Percentiles rank a stretch among this genome's conserved stretches.
These are phyloP conservation scores for Lasioglossum villosulum DNA, from an alignment of 2,888 invertebrate genomes.

Conservation along the genomic window DNA sequence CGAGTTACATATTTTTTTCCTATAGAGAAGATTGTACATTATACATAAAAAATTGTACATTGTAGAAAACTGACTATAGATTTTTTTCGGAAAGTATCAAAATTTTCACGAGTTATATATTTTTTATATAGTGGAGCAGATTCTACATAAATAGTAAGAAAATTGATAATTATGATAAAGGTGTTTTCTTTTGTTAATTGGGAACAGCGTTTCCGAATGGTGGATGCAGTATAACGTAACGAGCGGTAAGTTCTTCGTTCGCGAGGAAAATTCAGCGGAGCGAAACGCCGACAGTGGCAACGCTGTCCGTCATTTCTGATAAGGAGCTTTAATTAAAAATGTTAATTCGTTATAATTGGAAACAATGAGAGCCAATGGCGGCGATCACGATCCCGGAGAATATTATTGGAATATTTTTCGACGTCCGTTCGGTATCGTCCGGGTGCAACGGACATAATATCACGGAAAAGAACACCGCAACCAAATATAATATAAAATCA, in stretches of 20 bases:
- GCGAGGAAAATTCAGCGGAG: background rate
- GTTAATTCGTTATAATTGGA: background rate
- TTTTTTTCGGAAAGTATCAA: too few species aligned
- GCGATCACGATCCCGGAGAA: background rate
- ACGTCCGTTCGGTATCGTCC: slow-evolving; percentile 11
- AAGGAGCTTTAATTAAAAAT: slow-evolving; percentile 19
- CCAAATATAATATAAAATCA: slow-evolving; percentile 60
- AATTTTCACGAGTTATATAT: too few species aligned
- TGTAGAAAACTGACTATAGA: too few species aligned
- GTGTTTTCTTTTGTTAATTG: too few species aligned
- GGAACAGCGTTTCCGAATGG: too few species aligned
- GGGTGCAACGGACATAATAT: slow-evolving; percentile 26
- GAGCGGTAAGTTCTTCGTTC: background rate
- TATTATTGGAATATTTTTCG: slow-evolving; percentile 32
- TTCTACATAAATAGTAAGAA: too few species aligned
- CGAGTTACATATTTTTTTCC: too few species aligned
- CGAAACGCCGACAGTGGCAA: background rate
- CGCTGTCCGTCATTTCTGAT: background rate
- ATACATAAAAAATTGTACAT: too few species aligned
- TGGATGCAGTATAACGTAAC: too few species aligned
- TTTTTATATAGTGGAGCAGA: too few species aligned
- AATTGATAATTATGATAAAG: too few species aligned
- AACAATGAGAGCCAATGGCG: background rate
- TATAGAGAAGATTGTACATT: too few species aligned
- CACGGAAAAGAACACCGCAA: slow-evolving; percentile 43